Base-by-base conservation (phyloP, 1,140 invertebrate species). In the Cyphomyrmex costatus region DNA sequence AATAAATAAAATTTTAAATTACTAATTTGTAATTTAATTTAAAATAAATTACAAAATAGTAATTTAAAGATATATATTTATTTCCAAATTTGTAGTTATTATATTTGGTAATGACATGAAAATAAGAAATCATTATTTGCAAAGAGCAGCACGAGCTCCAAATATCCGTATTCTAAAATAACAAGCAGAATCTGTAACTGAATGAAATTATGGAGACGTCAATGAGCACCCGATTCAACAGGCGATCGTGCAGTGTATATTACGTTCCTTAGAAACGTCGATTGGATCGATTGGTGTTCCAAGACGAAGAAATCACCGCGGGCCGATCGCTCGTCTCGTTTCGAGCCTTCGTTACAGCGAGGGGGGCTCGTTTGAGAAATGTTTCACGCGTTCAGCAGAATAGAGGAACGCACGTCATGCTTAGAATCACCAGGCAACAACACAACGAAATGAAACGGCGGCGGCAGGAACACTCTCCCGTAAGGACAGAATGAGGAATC, bases 401-500 rank as follows among this genome's bases (percentile, higher is more conserved):
- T 60, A 58, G 65, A 68, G 66, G 79, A 83, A 36, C 68, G 68
- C 79, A 61, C 60, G 27, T 82, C 74, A 88, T 77, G 76, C 56
- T 88, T 86, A 70, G 79, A 80, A 83, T 53, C 79, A 36, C 27
- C 14, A 33, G 63, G 21, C 51, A 78, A 46, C 74, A 78, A 61
- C 36, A 73, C 61, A 63, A 80, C 36, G 49, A 60, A 70, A 33
- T 33, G 33, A 66, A 65, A 30, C 24, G 10, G 82, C 74, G 27
- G 24, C 70, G 63, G 60, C 19, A 66, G 51, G 58, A 27, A 36
- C 63, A 21, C 24, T 56, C 65, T 46, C 27, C 60, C 60, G 63
- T 61, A 84, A 88, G 77, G 86, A 88, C 82, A 90, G 88, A 87
- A 88, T 88, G 71, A 88, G 87, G 87, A 92, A 92, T 92, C 83